Evolutionary conservation across 1,140 invertebrate species (phyloP).

Genomic region (Zaprionus camerounensis): DNA sequence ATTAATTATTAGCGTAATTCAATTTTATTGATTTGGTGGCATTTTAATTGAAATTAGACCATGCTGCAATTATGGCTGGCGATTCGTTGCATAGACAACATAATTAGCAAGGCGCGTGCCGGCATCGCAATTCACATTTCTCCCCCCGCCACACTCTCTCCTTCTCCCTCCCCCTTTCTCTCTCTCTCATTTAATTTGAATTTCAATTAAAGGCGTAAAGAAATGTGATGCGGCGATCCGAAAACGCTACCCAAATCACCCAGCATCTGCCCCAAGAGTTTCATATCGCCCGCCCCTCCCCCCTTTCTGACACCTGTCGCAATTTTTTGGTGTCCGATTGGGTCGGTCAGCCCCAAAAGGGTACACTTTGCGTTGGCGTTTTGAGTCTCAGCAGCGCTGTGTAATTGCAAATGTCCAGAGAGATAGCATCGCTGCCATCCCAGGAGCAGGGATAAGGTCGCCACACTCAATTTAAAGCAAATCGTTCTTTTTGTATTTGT

Average conservation of each 20-base stretch:
- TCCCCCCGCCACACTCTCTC: too few relatives aligned
- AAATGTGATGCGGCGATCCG: slow-evolving; percentile 38
- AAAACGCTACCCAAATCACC: slow-evolving; percentile 61
- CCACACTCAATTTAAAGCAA: slow-evolving; percentile 25
- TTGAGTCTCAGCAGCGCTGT: slow-evolving; percentile 32
- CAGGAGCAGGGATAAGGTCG: neutral
- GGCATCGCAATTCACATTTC: slow-evolving; percentile 7
- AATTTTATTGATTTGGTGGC: slow-evolving; percentile 33
- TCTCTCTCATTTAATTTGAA: slow-evolving; percentile 34
- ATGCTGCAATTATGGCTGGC: slow-evolving; percentile 31
- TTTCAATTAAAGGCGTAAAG: slow-evolving; percentile 62
- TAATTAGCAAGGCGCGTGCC: slow-evolving; percentile 56
- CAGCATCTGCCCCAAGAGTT: slow-evolving; percentile 38
- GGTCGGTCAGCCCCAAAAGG: slow-evolving; percentile 24
- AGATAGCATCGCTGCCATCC: slow-evolving; percentile 7
- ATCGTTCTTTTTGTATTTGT: slow-evolving; percentile 55
- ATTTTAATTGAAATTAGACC: slow-evolving; percentile 60
- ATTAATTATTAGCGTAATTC: slow-evolving; percentile 28
- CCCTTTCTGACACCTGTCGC: slow-evolving; percentile 65
- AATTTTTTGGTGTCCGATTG: slow-evolving; percentile 45
- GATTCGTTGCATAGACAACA: slow-evolving; percentile 64
- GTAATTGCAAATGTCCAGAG: slow-evolving; percentile 39
- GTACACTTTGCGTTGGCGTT: slow-evolving; percentile 31
- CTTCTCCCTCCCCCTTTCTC: neutral
- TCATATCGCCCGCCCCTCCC: slow-evolving; percentile 1